Base-by-base conservation (phyloP, 1,140 invertebrate species). In the Drosophila auraria region DNA sequence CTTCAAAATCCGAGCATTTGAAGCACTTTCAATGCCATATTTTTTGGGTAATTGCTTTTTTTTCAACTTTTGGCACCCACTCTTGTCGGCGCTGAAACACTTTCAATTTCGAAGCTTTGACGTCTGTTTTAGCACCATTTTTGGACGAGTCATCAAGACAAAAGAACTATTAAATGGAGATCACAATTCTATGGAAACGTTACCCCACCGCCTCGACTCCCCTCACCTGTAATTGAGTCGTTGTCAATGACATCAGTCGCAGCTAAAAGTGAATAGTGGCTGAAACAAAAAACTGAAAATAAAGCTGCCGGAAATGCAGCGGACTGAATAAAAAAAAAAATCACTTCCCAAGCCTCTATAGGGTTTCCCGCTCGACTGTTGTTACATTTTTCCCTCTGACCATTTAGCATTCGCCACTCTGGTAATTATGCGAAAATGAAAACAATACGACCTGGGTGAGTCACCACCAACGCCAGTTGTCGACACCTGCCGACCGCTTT, bases 371-470 rank as follows among this genome's bases (percentile, higher is more conserved):
- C 73, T 75, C 66, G 68, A 79, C 84, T 87, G 71, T 81, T 89
- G 84, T 87, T 87, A 87, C 81, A 87, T 78, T 81, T 87, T 78
- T 76, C 70, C 62, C 61, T 70, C 78, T 71, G 57, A 59, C 50
- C 53, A 76, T 80, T 76, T 77, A 71, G 56, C 45, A 58, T 58
- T 82, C 77, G 72, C 72, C 68, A 74, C 64, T 61, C 66, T 70
- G 70, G 79, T 89, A 89, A 89, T 89, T 89, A 89, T 89, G 86
- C 84, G 84, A 89, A 90, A 84, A 87, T 54, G 78, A 87, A 83
- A 80, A 84, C 84, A 81, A 89, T 89, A 57, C 63, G 54, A 72
- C 58, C 56, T 50, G 69, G 74, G 76, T 83, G 81, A 83, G 47
- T 83, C 81, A 82, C 36, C 45, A 30, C 33, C 45, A 40, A 64